Evolutionary conservation across 2,888 invertebrate species (phyloP), one percentile per base, ranked within the genome.

Genomic region (Acrobasis consociella): DNA sequence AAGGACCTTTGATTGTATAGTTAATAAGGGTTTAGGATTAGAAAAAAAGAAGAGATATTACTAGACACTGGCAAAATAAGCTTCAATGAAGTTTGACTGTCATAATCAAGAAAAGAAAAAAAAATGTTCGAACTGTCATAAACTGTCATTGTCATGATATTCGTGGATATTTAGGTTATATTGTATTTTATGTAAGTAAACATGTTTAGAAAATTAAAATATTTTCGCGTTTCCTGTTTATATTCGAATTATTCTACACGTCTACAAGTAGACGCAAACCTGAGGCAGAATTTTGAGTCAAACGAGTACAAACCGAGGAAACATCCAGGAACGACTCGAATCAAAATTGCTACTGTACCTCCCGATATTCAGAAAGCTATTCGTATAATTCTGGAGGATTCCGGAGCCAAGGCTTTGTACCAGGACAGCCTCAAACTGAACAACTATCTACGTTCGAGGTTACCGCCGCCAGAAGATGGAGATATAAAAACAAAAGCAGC

Each of bases 241-340:
- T 80, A 76, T 50, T 58, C 70, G 2, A 85, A 82, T 67, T 91
- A 82, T 66, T 78, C 86, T 0, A 88, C 86, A 2, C 83, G 78
- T 78, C 87, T 94, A 0, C 87, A 92, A 69, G 83, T 95, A n/a
- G 93, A 94, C 70, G 83, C 93, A 37, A 82, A 73, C 56, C 76
- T 95, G 5, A 82, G 87, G 62, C 86, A 93, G 39, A 84, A 84
- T 69, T 89, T 95, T 53, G 89, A 87, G 2, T 79, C 93, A 56
- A 92, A 93, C 46, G 83, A 93, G 64, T 87, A 84, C 65, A 96
- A 96, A 80, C 95, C 96, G 0, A 93, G 94, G 60, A 93, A 94
- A 64, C 97, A 97, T 87, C 96, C 96, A 0, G 97, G 97, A 37
- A 93, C 94, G 56, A 85, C 94, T 1, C 91, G 93, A 67, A 82